These are phyloP conservation scores for Sarcophaga peregrina DNA, from an alignment of 1,140 invertebrate species.

Conservation along the genomic window DNA sequence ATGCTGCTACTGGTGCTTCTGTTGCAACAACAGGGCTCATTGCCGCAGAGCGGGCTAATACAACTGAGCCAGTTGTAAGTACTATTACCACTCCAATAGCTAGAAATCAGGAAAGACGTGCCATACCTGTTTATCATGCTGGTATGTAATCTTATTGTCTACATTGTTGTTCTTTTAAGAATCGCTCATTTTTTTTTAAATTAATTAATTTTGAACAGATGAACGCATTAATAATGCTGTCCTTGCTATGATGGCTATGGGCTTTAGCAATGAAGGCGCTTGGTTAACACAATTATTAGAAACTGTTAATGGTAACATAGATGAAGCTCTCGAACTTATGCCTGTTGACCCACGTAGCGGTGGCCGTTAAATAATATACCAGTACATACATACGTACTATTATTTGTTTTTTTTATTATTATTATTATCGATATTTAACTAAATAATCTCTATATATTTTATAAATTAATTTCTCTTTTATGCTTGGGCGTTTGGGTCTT, in stretches of 20 bases:
- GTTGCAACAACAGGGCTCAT: background rate
- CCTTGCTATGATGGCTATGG: slow-evolving; percentile 82
- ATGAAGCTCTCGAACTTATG: slow-evolving; percentile 76
- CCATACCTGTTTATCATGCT: slow-evolving; percentile 53
- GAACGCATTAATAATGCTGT: slow-evolving; percentile 73
- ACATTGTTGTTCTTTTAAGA: background rate
- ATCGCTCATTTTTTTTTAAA: background rate
- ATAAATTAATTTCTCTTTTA: too few species aligned
- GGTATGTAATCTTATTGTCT: slow-evolving; percentile 48
- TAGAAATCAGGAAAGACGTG: slow-evolving; percentile 47
- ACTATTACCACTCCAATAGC: slow-evolving; percentile 39
- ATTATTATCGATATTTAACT: background rate
- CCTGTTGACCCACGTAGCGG: slow-evolving; percentile 55
- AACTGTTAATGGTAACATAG: slow-evolving; percentile 76
- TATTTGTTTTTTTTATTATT: background rate
- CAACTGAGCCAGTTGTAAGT: slow-evolving; percentile 46
- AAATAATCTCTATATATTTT: too few species aligned
- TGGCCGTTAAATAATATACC: slow-evolving; percentile 35
- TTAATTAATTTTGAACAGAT: slow-evolving; percentile 64
- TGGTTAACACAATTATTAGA: slow-evolving; percentile 70
- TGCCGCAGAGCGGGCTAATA: background rate
- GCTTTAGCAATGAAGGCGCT: slow-evolving; percentile 80
- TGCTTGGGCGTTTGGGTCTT: too few species aligned
- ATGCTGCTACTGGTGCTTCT: background rate
- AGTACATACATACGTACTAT: too few species aligned